These are phyloP conservation scores for Noctua comes DNA, from an alignment of 2,888 invertebrate species.

Conservation along the genomic window DNA sequence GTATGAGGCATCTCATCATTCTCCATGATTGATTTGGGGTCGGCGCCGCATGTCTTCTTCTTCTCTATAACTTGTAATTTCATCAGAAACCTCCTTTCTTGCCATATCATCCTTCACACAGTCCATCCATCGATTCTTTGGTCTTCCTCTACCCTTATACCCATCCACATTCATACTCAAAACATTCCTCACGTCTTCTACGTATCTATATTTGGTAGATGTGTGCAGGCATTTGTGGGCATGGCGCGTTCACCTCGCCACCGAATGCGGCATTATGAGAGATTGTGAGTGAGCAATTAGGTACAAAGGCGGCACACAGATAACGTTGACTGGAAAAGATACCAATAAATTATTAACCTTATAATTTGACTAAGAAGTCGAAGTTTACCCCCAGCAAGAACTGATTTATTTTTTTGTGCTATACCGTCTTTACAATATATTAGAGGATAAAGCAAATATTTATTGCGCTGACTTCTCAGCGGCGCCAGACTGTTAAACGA, in stretches of 20 bases:
- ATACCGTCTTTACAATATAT: background rate
- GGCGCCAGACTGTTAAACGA: background rate
- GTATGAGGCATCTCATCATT: background rate
- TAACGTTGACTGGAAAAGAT: slow-evolving; percentile 56
- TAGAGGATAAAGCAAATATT: background rate
- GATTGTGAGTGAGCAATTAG: slow-evolving; percentile 73
- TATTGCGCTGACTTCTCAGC: background rate
- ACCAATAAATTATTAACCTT: background rate
- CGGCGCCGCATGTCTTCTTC: no score
- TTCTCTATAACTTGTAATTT: no score
- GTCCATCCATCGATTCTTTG: no score
- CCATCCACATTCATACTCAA: no score
- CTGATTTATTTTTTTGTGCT: background rate
- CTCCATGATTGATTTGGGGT: no score
- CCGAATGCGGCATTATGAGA: slow-evolving; percentile 67
- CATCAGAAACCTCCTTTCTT: no score
- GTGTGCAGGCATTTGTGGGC: slow-evolving; percentile 60
- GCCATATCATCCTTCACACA: no score
- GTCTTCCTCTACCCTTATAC: no score
- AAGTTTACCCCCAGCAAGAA: background rate
- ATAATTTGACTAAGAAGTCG: background rate
- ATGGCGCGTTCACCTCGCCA: slow-evolving; percentile 36
- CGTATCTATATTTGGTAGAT: background rate
- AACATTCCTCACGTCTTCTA: no score
- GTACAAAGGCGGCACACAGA: slow-evolving; percentile 65